These are phyloP conservation scores for Patella ulyssiponensis DNA, from an alignment of 2,888 invertebrate genomes.

Conservation along the genomic window DNA sequence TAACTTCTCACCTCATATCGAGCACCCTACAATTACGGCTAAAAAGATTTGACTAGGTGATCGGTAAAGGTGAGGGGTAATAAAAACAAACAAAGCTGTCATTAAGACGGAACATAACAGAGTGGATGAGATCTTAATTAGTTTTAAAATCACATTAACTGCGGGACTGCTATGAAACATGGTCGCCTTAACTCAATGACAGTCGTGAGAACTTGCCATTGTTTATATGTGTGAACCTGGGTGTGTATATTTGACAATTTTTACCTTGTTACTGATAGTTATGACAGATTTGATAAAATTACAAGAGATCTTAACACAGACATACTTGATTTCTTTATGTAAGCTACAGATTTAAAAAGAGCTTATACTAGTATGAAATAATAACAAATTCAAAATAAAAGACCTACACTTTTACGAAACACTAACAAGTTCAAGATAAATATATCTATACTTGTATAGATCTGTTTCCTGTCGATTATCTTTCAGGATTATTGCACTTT, in stretches of 20 bases:
- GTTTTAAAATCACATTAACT: slow-evolving; percentile 8
- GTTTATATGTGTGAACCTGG: neutral
- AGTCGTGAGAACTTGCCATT: neutral
- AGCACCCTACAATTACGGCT: slow-evolving; percentile 8
- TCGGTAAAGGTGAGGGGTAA: slow-evolving; percentile 1
- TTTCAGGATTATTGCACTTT: too few relatives aligned
- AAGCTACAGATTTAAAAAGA: too few relatives aligned
- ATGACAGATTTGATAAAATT: too few relatives aligned
- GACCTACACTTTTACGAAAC: too few relatives aligned
- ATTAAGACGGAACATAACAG: neutral
- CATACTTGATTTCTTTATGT: too few relatives aligned
- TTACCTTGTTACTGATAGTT: too few relatives aligned
- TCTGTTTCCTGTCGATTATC: too few relatives aligned
- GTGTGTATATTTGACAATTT: neutral
- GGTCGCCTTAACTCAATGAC: neutral
- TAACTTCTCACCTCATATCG: neutral
- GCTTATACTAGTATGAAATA: too few relatives aligned
- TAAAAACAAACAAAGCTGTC: slow-evolving; percentile 12
- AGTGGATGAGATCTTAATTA: slow-evolving; percentile 1
- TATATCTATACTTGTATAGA: too few relatives aligned
- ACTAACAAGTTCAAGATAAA: too few relatives aligned
- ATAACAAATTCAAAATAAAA: too few relatives aligned
- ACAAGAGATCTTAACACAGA: too few relatives aligned
- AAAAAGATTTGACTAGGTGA: neutral
- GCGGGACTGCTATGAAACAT: neutral